These are phyloP conservation scores for Agraylea sexmaculata DNA, from an alignment of 1,140 invertebrate genomes.

Conservation along the genomic window DNA sequence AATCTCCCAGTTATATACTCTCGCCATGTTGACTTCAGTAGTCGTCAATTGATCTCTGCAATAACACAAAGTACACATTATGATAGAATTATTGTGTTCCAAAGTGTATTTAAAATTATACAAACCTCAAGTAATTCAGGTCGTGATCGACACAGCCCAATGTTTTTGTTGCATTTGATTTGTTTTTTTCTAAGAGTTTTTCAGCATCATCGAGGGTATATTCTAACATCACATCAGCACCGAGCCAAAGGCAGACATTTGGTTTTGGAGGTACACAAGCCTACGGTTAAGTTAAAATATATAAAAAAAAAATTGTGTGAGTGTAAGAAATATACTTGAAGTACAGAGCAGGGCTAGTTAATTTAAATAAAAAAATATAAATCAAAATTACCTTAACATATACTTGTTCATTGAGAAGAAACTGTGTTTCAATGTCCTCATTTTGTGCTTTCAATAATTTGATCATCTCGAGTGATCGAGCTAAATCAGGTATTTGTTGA, in stretches of 20 bases:
- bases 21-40: constrained; percentile 95
- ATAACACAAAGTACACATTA: constrained; percentile 18
- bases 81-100: not conserved
- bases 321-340: not conserved
- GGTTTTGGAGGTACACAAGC: constrained; percentile 80
- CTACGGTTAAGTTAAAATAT: too few species aligned
- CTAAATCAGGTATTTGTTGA: constrained; percentile 86
- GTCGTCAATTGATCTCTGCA: constrained; percentile 93
- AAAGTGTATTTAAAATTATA: not conserved
- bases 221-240: constrained; percentile 98
- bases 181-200: constrained; percentile 75
- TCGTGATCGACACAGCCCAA: constrained; percentile 79
- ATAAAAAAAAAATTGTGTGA: not conserved
- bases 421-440: constrained; percentile 74
- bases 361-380: constrained; percentile 1
- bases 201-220: constrained; percentile 90
- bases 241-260: constrained; percentile 94
- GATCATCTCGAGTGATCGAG: constrained; percentile 85
- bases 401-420: constrained; percentile 90
- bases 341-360: not conserved
- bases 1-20: constrained; percentile 94
- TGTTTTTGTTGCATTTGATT: constrained; percentile 75
- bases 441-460: constrained; percentile 75
- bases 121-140: constrained; percentile 70
- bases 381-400: constrained; percentile 63